These are phyloP conservation scores for Danio tinwini DNA, from an alignment of 2,797 vertebrate species.

Conservation along the genomic window DNA sequence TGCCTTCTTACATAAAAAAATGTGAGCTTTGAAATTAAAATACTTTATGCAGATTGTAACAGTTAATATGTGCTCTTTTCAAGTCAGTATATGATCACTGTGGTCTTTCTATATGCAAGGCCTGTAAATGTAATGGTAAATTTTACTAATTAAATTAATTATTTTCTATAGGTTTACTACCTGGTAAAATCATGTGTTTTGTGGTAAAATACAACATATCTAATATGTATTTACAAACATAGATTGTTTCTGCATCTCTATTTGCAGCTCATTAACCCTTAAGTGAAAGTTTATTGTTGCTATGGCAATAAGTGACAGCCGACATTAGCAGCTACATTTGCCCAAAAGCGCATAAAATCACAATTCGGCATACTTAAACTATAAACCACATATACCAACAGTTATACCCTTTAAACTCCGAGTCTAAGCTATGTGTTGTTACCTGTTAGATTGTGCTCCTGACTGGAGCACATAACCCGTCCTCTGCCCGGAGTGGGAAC, in stretches of 20 bases:
- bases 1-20: too few species aligned
- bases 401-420: too few species aligned
- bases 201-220: slow-evolving; percentile 12
- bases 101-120: not conserved
- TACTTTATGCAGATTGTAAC: too few species aligned
- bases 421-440: too few species aligned
- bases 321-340: slow-evolving; percentile 22
- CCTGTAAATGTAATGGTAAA: slow-evolving; percentile 16
- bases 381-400: too few species aligned
- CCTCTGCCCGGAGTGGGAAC: too few species aligned
- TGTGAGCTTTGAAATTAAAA: too few species aligned
- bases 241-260: slow-evolving; percentile 26
- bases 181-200: slow-evolving; percentile 26
- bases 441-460: too few species aligned
- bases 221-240: slow-evolving; percentile 23
- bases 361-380: too few species aligned
- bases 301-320: slow-evolving; percentile 12
- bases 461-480: too few species aligned
- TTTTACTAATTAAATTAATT: not conserved
- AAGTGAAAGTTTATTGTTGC: slow-evolving; percentile 31
- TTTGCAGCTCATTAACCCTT: slow-evolving; percentile 24
- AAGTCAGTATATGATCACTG: slow-evolving; percentile 9
- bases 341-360: too few species aligned
- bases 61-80: slow-evolving; percentile 6
- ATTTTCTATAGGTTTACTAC: slow-evolving; percentile 5